Evolutionary conservation across 2,888 invertebrate genomes (phyloP).

Genomic region (Cephalotes varians): DNA sequence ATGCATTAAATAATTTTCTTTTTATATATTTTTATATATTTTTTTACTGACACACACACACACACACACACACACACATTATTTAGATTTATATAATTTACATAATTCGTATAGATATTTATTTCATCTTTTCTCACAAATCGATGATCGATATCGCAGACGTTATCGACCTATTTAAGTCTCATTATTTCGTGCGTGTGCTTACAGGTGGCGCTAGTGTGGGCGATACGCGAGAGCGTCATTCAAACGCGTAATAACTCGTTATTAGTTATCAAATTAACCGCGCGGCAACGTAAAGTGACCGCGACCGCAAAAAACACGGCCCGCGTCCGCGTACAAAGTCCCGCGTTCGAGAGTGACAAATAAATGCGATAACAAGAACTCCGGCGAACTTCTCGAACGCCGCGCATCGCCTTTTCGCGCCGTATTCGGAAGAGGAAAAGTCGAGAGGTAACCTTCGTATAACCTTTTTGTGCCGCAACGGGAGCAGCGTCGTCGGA

Average conservation of each 20-base stretch:
- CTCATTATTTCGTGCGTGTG: background rate
- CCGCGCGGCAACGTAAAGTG: background rate
- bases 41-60: background rate
- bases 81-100: background rate
- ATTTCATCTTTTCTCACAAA: background rate
- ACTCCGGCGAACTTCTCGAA: conserved; percentile 81
- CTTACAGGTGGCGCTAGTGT: background rate
- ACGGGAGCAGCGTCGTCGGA: conserved; percentile 53
- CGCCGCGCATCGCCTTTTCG: conserved; percentile 80
- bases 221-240: background rate
- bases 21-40: background rate
- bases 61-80: background rate
- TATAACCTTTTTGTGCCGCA: conserved; percentile 62
- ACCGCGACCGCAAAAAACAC: background rate
- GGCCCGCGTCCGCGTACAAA: background rate
- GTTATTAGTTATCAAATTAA: background rate
- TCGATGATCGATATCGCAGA: background rate
- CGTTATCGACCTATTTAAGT: background rate
- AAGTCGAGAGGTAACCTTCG: conserved; percentile 81
- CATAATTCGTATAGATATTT: background rate
- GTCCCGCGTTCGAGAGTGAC: conserved; percentile 72
- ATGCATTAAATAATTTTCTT: background rate
- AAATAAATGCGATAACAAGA: conserved; percentile 84
- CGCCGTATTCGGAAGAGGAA: conserved; percentile 77
- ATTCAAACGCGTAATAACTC: background rate